These are phyloP conservation scores for Bufo bufo DNA, from an alignment of 2,113 vertebrate species.

Conservation along the genomic window DNA sequence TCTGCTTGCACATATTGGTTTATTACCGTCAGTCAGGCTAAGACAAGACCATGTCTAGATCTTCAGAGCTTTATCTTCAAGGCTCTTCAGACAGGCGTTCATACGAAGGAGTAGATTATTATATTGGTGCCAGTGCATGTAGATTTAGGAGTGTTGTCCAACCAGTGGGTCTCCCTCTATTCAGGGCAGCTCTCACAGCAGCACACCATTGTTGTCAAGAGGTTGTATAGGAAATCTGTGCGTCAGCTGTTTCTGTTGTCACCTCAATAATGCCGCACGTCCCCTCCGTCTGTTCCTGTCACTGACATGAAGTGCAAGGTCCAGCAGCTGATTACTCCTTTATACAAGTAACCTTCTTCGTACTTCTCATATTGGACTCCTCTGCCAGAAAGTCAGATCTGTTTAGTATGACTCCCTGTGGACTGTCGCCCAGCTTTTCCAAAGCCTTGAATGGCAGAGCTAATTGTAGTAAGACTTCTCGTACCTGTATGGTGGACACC, in stretches of 20 bases:
- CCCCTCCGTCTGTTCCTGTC: background rate
- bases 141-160: background rate
- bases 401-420: no score
- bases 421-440: background rate
- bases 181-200: background rate
- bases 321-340: background rate
- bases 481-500: no score
- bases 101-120: background rate
- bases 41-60: no score
- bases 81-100: no score
- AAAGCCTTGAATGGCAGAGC: background rate
- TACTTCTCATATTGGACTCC: background rate
- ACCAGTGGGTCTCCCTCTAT: background rate
- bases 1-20: no score
- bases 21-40: no score
- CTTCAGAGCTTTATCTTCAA: no score
- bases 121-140: background rate
- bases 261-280: background rate
- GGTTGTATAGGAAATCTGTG: background rate
- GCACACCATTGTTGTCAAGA: no score
- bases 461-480: no score
- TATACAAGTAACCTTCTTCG: background rate
- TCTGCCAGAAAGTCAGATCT: no score
- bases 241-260: background rate
- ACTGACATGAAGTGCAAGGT: slow-evolving; percentile 19